phyloP scores from a whole-genome alignment of 2,888 invertebrate species.

The Colletes collaris region DNA sequence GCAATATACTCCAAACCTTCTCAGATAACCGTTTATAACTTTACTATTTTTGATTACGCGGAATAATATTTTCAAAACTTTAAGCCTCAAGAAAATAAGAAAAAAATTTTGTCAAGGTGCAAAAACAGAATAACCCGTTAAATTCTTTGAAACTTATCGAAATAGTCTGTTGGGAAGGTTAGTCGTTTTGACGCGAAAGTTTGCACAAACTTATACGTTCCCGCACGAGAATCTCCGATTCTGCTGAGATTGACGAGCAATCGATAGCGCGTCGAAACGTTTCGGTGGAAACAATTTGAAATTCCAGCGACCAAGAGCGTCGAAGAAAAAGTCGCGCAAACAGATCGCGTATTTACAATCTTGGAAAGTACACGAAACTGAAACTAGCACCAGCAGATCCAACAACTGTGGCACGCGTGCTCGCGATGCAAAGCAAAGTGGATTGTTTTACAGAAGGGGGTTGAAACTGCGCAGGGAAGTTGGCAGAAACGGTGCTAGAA shows the following conservation, averaged over 20 bases:
- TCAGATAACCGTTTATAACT: no score
- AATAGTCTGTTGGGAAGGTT: neutral
- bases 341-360: slow-evolving; percentile 35
- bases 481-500: slow-evolving; percentile 6
- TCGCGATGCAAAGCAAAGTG: slow-evolving; percentile 32
- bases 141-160: no score
- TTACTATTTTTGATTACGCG: no score
- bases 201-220: neutral
- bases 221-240: neutral
- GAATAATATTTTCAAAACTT: no score
- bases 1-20: no score
- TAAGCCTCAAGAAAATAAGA: no score
- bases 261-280: slow-evolving; percentile 26
- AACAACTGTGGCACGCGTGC: slow-evolving; percentile 3
- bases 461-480: neutral
- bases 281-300: slow-evolving; percentile 34
- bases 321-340: slow-evolving; percentile 29
- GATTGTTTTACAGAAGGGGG: slow-evolving; percentile 34
- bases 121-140: no score
- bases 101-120: no score
- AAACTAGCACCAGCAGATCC: slow-evolving; percentile 16
- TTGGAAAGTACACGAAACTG: slow-evolving; percentile 20
- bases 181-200: neutral
- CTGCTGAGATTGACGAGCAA: slow-evolving; percentile 28
- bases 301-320: slow-evolving; percentile 21